These are phyloP conservation scores for Hirundichthys speculiger DNA, from an alignment of 2,113 vertebrate genomes.

Conservation along the genomic window DNA sequence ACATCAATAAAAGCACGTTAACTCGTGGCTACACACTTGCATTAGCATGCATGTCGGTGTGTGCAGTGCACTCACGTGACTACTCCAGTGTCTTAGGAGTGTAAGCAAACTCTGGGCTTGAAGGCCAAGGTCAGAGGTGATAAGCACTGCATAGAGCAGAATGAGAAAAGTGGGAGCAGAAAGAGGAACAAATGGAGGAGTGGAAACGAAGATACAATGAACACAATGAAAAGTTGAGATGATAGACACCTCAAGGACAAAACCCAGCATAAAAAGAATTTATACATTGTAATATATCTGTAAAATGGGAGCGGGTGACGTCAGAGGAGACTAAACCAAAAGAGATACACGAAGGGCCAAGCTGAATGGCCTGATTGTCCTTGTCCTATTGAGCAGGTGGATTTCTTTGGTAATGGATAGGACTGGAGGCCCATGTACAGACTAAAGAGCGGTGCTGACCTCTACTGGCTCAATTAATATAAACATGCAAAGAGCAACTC, in stretches of 20 bases:
- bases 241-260: slow-evolving; percentile 16
- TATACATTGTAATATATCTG: slow-evolving; percentile 28
- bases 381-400: slow-evolving; percentile 71
- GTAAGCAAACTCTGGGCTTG: slow-evolving; percentile 32
- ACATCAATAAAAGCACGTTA: slow-evolving; percentile 18
- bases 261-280: slow-evolving; percentile 14
- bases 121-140: slow-evolving; percentile 68
- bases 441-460: slow-evolving; percentile 50
- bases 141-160: slow-evolving; percentile 11
- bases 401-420: slow-evolving; percentile 41
- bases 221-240: slow-evolving; percentile 19
- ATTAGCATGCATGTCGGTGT: slow-evolving; percentile 22
- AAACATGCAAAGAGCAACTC: not conserved
- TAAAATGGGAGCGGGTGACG: slow-evolving; percentile 15
- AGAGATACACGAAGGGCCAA: slow-evolving; percentile 44
- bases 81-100: slow-evolving; percentile 27
- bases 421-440: not conserved
- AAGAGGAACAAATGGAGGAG: slow-evolving; percentile 7
- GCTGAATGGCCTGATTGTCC: slow-evolving; percentile 50
- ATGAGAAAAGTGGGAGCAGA: slow-evolving; percentile 11
- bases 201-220: slow-evolving; percentile 22
- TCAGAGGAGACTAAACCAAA: slow-evolving; percentile 46
- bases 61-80: slow-evolving; percentile 39
- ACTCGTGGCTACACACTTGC: slow-evolving; percentile 28
- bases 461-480: slow-evolving; percentile 53